Conservation (phyloP, 2,113 vertebrate genomes). For the Phoenicopterus ruber region DNA sequence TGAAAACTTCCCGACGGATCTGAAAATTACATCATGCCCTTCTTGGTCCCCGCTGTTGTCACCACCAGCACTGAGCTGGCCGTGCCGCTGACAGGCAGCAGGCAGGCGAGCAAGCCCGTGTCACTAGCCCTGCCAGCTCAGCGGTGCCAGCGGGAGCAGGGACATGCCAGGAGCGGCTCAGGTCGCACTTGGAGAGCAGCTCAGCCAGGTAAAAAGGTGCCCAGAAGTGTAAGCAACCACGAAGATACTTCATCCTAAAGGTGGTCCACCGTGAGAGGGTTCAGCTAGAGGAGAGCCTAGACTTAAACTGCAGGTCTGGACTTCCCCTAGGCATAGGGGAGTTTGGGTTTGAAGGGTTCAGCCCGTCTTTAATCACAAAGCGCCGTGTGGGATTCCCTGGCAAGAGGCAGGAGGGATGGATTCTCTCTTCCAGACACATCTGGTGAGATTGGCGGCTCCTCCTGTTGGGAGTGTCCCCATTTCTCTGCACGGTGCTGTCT, state of each 20-base stretch:
- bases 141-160: neutral
- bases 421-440: neutral
- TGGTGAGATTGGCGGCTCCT: neutral
- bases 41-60: neutral
- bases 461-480: neutral
- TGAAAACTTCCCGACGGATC: neutral
- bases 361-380: neutral
- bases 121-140: neutral
- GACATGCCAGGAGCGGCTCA: neutral
- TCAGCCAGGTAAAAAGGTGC: neutral
- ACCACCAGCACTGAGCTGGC: neutral
- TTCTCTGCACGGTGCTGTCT: neutral
- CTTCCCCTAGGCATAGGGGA: neutral
- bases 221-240: neutral
- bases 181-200: neutral
- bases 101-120: neutral
- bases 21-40: conserved; percentile 9
- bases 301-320: neutral
- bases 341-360: neutral
- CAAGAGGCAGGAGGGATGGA: neutral
- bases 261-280: neutral
- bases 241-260: neutral
- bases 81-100: neutral
- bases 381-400: neutral
- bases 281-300: neutral